Conservation (phyloP, 2,888 invertebrate genomes). For the Trichacis sp. region DNA sequence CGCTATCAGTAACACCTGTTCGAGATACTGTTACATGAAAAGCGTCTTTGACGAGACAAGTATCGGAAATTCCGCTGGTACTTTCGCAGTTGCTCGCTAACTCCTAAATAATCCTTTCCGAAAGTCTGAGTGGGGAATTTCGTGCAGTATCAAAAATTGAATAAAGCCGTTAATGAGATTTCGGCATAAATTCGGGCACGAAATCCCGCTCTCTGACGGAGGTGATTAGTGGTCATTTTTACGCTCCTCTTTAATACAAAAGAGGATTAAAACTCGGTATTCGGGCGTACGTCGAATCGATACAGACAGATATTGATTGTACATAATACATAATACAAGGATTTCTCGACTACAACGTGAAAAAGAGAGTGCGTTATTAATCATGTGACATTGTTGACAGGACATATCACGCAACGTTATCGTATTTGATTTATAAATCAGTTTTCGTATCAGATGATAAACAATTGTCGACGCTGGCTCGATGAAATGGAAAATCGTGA, state of each 20-base stretch:
- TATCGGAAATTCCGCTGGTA: too few relatives aligned
- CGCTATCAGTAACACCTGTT: slow-evolving; percentile 30
- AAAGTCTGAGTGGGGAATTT: too few relatives aligned
- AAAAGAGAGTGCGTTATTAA: slow-evolving; percentile 1
- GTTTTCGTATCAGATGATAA: background rate
- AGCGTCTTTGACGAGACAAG: slow-evolving; percentile 28
- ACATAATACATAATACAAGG: slow-evolving; percentile 1
- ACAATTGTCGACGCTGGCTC: background rate
- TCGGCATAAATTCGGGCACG: too few relatives aligned
- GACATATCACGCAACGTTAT: background rate
- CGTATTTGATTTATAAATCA: background rate
- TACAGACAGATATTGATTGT: background rate
- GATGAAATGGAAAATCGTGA: background rate
- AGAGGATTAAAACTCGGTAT: too few relatives aligned
- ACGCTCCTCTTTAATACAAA: too few relatives aligned
- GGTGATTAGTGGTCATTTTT: too few relatives aligned
- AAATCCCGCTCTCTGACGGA: too few relatives aligned
- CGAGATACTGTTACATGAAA: slow-evolving; percentile 29
- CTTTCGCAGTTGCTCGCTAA: too few relatives aligned
- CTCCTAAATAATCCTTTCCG: too few relatives aligned
- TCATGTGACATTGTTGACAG: slow-evolving; percentile 3
- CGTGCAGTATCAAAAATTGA: too few relatives aligned
- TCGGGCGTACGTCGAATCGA: background rate
- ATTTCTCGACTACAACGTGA: slow-evolving; percentile 1
- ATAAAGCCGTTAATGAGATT: too few relatives aligned